Evolutionary conservation across 2,888 invertebrate species (phyloP).

Genomic region (Brachyptera risi): DNA sequence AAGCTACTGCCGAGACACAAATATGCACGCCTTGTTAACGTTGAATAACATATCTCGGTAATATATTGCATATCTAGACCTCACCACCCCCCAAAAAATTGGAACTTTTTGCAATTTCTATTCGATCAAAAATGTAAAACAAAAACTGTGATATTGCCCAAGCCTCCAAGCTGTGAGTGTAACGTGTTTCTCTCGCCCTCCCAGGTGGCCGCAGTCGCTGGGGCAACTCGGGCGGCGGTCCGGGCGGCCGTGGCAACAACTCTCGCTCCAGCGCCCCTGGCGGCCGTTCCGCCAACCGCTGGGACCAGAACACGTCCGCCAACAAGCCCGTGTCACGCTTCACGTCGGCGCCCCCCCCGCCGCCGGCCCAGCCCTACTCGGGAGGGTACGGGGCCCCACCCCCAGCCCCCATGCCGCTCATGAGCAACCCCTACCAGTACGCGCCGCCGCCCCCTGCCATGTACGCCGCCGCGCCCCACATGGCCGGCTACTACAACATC

Average conservation of each 20-base stretch:
- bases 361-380: neutral
- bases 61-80: no score
- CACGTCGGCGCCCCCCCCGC: slow-evolving; percentile 15
- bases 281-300: slow-evolving; percentile 16
- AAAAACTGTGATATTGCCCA: no score
- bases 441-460: neutral
- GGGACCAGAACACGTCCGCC: slow-evolving; percentile 25
- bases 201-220: slow-evolving; percentile 44
- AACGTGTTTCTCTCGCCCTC: no score
- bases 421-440: neutral
- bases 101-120: no score
- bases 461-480: neutral
- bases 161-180: no score
- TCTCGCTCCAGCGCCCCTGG: slow-evolving; percentile 24
- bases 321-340: slow-evolving; percentile 20
- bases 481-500: slow-evolving; percentile 1
- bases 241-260: slow-evolving; percentile 19
- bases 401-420: slow-evolving; percentile 15
- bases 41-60: no score
- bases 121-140: no score
- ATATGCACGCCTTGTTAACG: no score
- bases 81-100: no score
- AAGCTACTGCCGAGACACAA: no score
- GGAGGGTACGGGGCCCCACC: slow-evolving; percentile 18
- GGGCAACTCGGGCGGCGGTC: slow-evolving; percentile 25